Evolutionary conservation across 2,888 invertebrate genomes (phyloP), one percentile per base, ranked within the genome.

Genomic region (Harmothoe impar): DNA sequence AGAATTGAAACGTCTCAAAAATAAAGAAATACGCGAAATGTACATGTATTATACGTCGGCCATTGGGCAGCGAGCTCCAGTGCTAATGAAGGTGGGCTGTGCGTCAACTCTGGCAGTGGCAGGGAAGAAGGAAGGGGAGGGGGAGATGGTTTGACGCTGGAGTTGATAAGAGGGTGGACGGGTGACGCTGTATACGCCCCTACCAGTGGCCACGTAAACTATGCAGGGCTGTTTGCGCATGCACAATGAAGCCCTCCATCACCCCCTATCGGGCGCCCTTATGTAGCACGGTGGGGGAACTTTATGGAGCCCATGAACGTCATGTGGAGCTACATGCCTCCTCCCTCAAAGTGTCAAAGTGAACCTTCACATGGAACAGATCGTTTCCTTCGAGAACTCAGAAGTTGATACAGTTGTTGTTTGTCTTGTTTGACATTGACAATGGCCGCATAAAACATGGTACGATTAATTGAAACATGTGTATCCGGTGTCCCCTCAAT

Each of bases 241-340:
- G 72, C 72, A 15, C 72, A 72, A 72, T 72, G 72, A 72, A 25
- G 72, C 72, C 31, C 29, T 72, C 72, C 72, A 72, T 72, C 72
- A 72, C 72, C 72, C 72, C 72, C 72, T 62, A 29, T 25, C 72
- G 25, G 72, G 1, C 29, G 31, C 72, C 29, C 68, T 68, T 68
- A n/a, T 62, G 62, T 20, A n/a, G 62, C 62, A 62, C 62, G 23
- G 20, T 3, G 7, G n/a, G 62, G 62, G 7, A 62, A 62, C n/a
- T 62, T 62, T 62, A 62, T 62, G 62, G 62, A 62, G 62, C 62
- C 62, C 15, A 62, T 62, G 62, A 62, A 62, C 62, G 62, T 62
- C 62, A n/a, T 20, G 62, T 3, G 7, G 20, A 7, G 20, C 7
- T 20, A 62, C 20, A 62, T 62, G 62, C 20, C 62, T n/a, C 62